Conservation (phyloP, 2,113 vertebrate species). For the Burhinus oedicnemus region DNA sequence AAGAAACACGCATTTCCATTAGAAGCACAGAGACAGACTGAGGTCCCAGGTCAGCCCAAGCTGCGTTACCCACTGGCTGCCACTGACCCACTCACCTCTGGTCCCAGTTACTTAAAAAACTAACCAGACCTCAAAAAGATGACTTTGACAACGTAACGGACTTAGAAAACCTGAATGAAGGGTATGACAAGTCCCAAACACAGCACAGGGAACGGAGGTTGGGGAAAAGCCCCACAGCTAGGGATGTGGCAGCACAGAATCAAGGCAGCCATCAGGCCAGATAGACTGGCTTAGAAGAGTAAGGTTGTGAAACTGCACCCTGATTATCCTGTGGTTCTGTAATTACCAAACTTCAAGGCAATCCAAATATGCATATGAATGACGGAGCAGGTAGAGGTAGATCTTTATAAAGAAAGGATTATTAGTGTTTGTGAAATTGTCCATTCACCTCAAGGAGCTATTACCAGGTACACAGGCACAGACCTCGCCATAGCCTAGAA, state of each 20-base stretch:
- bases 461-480: background rate
- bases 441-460: background rate
- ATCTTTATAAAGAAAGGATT: slow-evolving; percentile 7
- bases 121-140: background rate
- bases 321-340: background rate
- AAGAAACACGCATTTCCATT: background rate
- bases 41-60: background rate
- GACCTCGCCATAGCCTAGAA: background rate
- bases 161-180: background rate
- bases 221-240: background rate
- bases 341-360: slow-evolving; percentile 46
- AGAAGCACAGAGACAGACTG: background rate
- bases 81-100: background rate
- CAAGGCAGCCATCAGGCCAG: background rate
- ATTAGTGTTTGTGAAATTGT: background rate
- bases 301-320: background rate
- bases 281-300: background rate
- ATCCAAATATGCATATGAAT: slow-evolving; percentile 11
- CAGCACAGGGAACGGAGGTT: background rate
- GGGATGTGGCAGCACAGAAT: background rate
- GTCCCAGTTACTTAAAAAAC: background rate
- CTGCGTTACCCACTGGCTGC: background rate
- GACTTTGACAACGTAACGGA: background rate
- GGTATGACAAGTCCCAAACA: background rate
- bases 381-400: background rate